A percentile compares a stretch with the other conserved stretches of the same genome.
Evolutionary conservation across 2,113 vertebrate genomes (phyloP).

Genomic region (Boulengeromyrus knoepffleri): DNA sequence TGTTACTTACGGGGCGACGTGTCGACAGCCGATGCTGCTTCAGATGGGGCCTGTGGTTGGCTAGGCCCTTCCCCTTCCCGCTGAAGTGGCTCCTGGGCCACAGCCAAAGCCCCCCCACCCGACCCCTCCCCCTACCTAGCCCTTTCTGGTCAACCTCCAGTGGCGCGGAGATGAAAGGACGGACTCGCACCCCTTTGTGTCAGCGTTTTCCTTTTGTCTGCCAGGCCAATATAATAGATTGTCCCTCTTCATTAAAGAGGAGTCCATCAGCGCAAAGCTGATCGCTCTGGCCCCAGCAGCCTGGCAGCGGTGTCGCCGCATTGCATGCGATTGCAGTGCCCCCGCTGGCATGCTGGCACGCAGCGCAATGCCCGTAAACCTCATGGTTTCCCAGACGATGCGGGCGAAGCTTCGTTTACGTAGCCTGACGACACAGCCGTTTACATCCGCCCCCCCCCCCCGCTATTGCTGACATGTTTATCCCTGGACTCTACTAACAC

Average conservation of each 20-base stretch:
- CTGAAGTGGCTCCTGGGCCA: not conserved
- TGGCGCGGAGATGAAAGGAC: constrained; percentile 25
- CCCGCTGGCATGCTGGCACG: not conserved
- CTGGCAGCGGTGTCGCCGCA: not conserved
- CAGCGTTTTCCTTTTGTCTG: constrained; percentile 30
- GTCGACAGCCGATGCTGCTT: not conserved
- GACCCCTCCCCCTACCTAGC: not conserved
- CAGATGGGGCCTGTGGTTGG: not conserved
- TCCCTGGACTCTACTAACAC: not conserved
- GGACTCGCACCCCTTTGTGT: constrained; percentile 25
- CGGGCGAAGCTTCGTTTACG: not conserved
- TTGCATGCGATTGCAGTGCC: not conserved
- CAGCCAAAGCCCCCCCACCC: not conserved
- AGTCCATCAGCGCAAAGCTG: constrained; percentile 28
- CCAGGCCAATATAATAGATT: constrained; percentile 37
- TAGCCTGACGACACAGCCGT: not conserved
- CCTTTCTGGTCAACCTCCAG: constrained; percentile 28
- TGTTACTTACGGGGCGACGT: not conserved
- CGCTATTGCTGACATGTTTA: not conserved
- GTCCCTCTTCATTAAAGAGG: constrained; percentile 34
- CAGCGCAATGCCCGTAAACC: not conserved
- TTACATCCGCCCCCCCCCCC: not conserved
- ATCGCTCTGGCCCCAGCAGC: constrained; percentile 19
- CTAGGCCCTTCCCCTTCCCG: not conserved
- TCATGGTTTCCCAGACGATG: not conserved